Evolutionary conservation across 2,113 vertebrate genomes (phyloP).

Genomic region (Scytalopus superciliaris): DNA sequence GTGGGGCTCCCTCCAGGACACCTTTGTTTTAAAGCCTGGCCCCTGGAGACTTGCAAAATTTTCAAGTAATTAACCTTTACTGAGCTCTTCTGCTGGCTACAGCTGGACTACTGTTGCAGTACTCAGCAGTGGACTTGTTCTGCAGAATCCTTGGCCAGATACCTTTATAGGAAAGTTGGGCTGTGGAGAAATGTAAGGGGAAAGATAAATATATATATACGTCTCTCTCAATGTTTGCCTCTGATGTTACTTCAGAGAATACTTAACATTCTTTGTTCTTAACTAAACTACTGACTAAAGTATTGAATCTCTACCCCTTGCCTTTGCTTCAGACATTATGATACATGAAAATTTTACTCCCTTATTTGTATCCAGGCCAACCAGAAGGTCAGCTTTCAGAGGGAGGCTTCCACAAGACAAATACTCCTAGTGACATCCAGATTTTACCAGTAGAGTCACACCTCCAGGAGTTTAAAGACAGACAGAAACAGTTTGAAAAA

Average conservation of each 20-base stretch:
- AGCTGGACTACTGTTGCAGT: neutral
- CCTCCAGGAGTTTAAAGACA: constrained; percentile 1
- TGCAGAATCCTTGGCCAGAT: neutral
- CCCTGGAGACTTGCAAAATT: neutral
- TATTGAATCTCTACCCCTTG: neutral
- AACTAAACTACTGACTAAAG: neutral
- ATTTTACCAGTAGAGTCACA: neutral
- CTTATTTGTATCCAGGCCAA: constrained; percentile 46
- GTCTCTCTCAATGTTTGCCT: neutral
- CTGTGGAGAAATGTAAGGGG: neutral
- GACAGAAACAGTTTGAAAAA: constrained; percentile 10
- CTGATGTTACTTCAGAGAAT: neutral
- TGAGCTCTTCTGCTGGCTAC: neutral
- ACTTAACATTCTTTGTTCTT: neutral
- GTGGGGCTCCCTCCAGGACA: neutral
- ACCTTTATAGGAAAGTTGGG: neutral
- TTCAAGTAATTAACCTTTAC: neutral
- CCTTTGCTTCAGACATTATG: neutral
- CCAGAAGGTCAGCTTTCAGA: neutral
- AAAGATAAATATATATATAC: neutral
- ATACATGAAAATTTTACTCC: neutral
- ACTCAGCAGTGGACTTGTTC: neutral
- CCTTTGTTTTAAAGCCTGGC: neutral
- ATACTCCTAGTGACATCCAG: neutral
- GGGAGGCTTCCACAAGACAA: neutral